These are phyloP conservation scores for Nymphalis polychloros DNA, from an alignment of 2,888 invertebrate genomes.

Conservation along the genomic window DNA sequence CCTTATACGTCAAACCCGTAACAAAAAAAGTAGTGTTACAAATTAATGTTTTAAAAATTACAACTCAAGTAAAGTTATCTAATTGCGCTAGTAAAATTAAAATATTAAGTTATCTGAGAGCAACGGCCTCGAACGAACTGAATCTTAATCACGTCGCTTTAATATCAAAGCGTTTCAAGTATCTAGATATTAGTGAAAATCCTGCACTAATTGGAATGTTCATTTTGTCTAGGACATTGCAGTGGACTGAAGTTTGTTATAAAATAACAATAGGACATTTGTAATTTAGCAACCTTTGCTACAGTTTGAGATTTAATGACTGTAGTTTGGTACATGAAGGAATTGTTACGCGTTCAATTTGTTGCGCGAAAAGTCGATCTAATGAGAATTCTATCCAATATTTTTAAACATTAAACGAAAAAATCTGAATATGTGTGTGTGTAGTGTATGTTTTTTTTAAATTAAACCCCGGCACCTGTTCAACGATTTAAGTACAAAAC, in stretches of 20 bases:
- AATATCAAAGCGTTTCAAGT: slow-evolving; percentile 72
- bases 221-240: slow-evolving; percentile 51
- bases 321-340: neutral
- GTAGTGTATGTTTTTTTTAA: no score
- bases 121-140: slow-evolving; percentile 53
- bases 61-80: no score
- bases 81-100: neutral
- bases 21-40: no score
- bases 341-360: neutral
- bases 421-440: no score
- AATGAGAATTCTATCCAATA: no score
- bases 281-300: slow-evolving; percentile 16
- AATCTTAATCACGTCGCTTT: slow-evolving; percentile 73
- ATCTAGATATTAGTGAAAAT: slow-evolving; percentile 75
- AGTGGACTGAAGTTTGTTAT: slow-evolving; percentile 30
- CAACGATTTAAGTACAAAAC: no score
- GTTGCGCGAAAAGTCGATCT: neutral
- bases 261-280: slow-evolving; percentile 33
- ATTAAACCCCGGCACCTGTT: no score
- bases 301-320: slow-evolving; percentile 16
- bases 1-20: no score
- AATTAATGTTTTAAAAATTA: no score
- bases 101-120: slow-evolving; percentile 13
- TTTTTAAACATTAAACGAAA: no score
- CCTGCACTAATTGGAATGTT: slow-evolving; percentile 76